These are phyloP conservation scores for Odocoileus hemionus DNA, from an alignment of 2,113 vertebrate species.

Conservation along the genomic window DNA sequence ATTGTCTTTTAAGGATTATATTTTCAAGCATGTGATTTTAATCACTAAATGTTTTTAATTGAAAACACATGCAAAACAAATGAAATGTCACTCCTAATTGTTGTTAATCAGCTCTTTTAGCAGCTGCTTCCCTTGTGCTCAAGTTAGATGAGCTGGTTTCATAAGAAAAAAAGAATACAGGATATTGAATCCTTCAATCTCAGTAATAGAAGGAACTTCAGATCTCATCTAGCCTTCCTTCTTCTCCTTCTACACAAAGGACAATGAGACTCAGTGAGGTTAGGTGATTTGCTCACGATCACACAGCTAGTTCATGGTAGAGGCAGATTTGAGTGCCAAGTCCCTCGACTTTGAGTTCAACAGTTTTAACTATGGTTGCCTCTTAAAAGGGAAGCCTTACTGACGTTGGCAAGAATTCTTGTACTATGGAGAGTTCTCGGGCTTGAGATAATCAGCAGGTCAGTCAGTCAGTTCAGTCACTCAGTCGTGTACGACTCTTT, in stretches of 20 bases:
- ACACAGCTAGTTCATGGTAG: neutral
- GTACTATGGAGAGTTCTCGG: neutral
- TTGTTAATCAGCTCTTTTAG: neutral
- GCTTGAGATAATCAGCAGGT: neutral
- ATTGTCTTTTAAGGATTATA: neutral
- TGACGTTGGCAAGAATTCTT: neutral
- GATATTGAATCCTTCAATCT: neutral
- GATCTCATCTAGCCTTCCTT: neutral
- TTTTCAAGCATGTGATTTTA: neutral
- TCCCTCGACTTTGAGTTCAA: neutral
- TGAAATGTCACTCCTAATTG: neutral
- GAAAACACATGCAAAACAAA: neutral
- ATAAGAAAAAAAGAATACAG: neutral
- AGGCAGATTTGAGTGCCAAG: neutral
- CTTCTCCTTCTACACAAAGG: neutral
- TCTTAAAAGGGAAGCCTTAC: neutral
- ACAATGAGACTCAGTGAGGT: neutral
- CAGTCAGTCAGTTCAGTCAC: neutral
- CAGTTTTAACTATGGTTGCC: neutral
- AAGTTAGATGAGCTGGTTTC: neutral
- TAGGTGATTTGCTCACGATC: neutral
- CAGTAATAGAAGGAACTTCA: neutral
- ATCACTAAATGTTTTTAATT: slow-evolving; percentile 3
- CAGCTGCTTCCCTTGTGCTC: neutral
- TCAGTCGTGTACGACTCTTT: too few species aligned